phyloP scores from a whole-genome alignment of 1,140 invertebrate species.

The Odontomachus brunneus region DNA sequence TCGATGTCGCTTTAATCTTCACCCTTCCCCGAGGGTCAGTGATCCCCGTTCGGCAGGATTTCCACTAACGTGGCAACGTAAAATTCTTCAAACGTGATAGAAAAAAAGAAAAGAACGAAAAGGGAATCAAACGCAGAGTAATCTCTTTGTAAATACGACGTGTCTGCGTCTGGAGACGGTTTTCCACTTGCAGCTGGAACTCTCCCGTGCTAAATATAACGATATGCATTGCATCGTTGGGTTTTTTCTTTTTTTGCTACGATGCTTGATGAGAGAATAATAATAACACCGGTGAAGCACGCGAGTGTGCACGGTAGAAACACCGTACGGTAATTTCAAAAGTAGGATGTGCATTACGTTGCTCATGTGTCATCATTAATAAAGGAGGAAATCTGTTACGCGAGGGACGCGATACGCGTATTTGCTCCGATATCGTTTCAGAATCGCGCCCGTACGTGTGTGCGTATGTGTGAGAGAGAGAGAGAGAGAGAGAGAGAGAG shows the following conservation, averaged over 20 bases:
- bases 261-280: slow-evolving; percentile 32
- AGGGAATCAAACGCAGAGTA: too few species aligned
- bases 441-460: not conserved
- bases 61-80: not conserved
- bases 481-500: not conserved
- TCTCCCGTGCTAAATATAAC: slow-evolving; percentile 19
- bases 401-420: not conserved
- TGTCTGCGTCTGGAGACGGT: not conserved
- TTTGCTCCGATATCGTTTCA: slow-evolving; percentile 8
- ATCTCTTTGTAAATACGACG: too few species aligned
- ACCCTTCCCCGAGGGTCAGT: not conserved
- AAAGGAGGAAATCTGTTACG: slow-evolving; percentile 29
- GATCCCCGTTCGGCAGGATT: not conserved
- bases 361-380: slow-evolving; percentile 8
- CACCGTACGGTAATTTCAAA: not conserved
- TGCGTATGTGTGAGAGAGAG: too few species aligned
- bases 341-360: not conserved
- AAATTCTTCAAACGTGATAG: not conserved
- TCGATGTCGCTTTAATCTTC: not conserved
- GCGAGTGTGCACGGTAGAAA: not conserved
- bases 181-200: not conserved
- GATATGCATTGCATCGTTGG: not conserved
- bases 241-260: not conserved
- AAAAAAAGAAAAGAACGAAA: not conserved
- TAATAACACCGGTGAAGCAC: not conserved